These are phyloP conservation scores for Drosophila lacteicornis DNA, from an alignment of 1,140 invertebrate species.

Conservation along the genomic window DNA sequence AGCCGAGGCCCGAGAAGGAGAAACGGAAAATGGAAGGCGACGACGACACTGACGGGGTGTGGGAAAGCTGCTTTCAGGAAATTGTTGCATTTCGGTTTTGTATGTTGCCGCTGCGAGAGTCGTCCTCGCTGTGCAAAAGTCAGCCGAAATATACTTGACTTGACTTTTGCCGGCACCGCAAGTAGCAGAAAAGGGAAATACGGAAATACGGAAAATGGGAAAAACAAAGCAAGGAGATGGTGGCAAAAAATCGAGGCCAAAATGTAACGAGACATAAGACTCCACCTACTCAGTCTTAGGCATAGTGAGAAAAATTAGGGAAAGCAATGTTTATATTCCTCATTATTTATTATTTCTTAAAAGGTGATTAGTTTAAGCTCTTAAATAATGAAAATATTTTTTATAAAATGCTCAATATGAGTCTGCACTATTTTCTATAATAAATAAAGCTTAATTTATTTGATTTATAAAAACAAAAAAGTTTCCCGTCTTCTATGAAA, in stretches of 20 bases:
- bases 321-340: too few species aligned
- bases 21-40: neutral
- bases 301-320: neutral
- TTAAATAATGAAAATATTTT: neutral
- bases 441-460: too few species aligned
- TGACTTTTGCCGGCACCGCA: slow-evolving; percentile 73
- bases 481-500: too few species aligned
- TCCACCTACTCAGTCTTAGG: slow-evolving; percentile 9
- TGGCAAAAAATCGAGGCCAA: slow-evolving; percentile 72
- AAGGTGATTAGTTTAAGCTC: neutral
- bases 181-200: slow-evolving; percentile 20
- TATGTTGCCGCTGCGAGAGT: slow-evolving; percentile 30
- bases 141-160: slow-evolving; percentile 79
- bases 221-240: slow-evolving; percentile 35
- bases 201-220: slow-evolving; percentile 37
- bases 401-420: too few species aligned
- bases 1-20: slow-evolving; percentile 3
- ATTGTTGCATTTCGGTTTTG: slow-evolving; percentile 77
- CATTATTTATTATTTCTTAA: neutral
- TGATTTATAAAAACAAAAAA: too few species aligned
- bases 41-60: slow-evolving; percentile 12
- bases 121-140: slow-evolving; percentile 62
- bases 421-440: too few species aligned
- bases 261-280: slow-evolving; percentile 74
- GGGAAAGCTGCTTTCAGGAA: slow-evolving; percentile 70